phyloP scores from a whole-genome alignment of 2,797 vertebrate genomes.

The Leptatherina wallacei region DNA sequence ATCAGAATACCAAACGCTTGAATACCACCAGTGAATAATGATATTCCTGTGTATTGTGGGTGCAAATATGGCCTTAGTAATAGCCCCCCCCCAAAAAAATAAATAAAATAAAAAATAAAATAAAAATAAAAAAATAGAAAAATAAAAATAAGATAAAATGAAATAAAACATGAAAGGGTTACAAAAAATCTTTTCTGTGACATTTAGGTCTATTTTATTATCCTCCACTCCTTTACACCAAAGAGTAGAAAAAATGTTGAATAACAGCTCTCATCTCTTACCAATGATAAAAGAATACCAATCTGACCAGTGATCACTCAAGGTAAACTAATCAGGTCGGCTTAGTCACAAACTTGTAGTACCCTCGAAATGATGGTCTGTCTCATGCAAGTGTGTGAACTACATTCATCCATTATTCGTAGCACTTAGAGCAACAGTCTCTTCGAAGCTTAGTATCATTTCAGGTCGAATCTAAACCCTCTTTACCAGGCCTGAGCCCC shows the following conservation, averaged over 20 bases:
- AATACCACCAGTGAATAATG: neutral
- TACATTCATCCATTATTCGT: slow-evolving; percentile 54
- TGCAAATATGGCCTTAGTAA: neutral
- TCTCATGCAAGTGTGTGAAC: slow-evolving; percentile 44
- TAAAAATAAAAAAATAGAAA: slow-evolving; percentile 12
- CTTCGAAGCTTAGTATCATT: slow-evolving; percentile 49
- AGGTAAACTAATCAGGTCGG: slow-evolving; percentile 53
- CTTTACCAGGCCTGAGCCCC: slow-evolving; percentile 37
- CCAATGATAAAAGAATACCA: slow-evolving; percentile 50
- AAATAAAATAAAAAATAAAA: too few relatives aligned
- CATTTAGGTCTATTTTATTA: slow-evolving; percentile 13
- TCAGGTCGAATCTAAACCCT: slow-evolving; percentile 38
- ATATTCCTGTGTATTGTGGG: slow-evolving; percentile 1
- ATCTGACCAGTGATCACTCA: slow-evolving; percentile 19
- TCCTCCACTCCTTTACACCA: slow-evolving; percentile 12
- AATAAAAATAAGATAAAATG: too few relatives aligned
- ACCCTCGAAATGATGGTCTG: slow-evolving; percentile 55
- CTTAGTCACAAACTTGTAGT: slow-evolving; percentile 46
- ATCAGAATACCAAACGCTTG: too few relatives aligned
- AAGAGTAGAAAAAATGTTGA: slow-evolving; percentile 15
- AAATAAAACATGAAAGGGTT: neutral
- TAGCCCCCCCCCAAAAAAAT: too few relatives aligned
- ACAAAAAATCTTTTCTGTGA: slow-evolving; percentile 33
- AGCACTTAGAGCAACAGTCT: slow-evolving; percentile 51
- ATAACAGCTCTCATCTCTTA: slow-evolving; percentile 39